Evolutionary conservation across 2,888 invertebrate species (phyloP), one percentile per base, ranked within the genome.

Genomic region (Luperina nickerlii): DNA sequence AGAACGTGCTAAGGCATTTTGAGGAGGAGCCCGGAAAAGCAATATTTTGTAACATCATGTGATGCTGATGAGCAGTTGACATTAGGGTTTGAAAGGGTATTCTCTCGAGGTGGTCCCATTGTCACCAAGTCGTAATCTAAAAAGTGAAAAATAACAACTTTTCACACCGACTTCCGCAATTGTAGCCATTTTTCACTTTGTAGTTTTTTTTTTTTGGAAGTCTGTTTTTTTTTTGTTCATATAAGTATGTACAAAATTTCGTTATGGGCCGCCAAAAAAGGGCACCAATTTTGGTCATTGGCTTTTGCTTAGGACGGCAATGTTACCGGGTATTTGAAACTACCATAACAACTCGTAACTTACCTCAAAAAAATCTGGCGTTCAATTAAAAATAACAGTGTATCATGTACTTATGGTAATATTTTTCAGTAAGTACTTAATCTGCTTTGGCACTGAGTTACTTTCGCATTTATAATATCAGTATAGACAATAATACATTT

Each of bases 401-500:
- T 72, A 63, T 15, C 42, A 62, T 15, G 11, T 79, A 38, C 38
- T 38, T 38, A 11, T 45, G 18, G 48, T 70, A 54, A 18, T 71
- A 15, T 54, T 51, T 57, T 54, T 27, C 20, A 48, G 38, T 48
- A 54, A 15, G 6, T 38, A 27, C 54, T 24, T 54, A 62, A 68
- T 62, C 54, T 18, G 27, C 62, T 80, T 82, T 82, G 80, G 76
- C 67, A 71, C 38, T 18, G 38, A 71, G 18, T 71, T 57, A 71
- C 54, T 71, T 57, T 38, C 9, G 38, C 18, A 71, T 71, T 54
- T 38, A 11, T 38, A 54, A 1, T 38, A n/a, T 42, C 18, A 24
- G 32, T 57, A 42, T 57, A n/a, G 70, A 54, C 54, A 77, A 45
- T n/a, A 77, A 63, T 3, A 54, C 15, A 57, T 32, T 66, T 57